A percentile compares a stretch with the other conserved stretches of the same genome.
Conservation (phyloP, 2,797 vertebrate species). For the Melanotaenia nigrans region DNA sequence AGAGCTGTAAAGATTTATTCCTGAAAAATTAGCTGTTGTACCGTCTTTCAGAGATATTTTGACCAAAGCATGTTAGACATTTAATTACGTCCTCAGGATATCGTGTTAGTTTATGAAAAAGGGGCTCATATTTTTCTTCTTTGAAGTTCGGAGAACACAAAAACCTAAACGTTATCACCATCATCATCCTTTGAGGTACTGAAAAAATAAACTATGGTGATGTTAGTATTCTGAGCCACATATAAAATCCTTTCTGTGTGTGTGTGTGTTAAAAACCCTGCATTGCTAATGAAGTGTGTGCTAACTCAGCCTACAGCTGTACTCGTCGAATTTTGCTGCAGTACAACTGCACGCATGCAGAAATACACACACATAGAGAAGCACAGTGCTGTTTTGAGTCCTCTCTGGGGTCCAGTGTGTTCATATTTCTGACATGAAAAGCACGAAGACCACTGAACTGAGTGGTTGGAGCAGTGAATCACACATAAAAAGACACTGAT, state of each 20-base stretch:
- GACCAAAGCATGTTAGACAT: neutral
- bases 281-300: conserved; percentile 14
- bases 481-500: neutral
- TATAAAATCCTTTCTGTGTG: conserved; percentile 9
- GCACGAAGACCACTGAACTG: conserved; percentile 10
- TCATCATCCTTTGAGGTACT: neutral
- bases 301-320: neutral
- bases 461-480: conserved; percentile 5
- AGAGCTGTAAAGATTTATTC: neutral
- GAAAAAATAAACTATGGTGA: conserved; percentile 17
- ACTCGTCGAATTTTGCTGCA: conserved; percentile 30
- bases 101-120: neutral
- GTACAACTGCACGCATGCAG: neutral
- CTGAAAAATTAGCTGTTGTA: neutral
- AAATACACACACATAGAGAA: conserved; percentile 4
- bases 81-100: neutral
- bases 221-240: conserved; percentile 4
- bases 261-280: conserved; percentile 3
- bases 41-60: neutral
- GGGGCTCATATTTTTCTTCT: neutral
- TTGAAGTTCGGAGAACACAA: neutral
- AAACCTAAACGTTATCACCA: neutral
- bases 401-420: conserved; percentile 22
- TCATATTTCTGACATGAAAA: conserved; percentile 42
- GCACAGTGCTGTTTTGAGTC: conserved; percentile 8